phyloP scores from a whole-genome alignment of 2,113 vertebrate genomes.

The Pseudolaguvia tuberculata region DNA sequence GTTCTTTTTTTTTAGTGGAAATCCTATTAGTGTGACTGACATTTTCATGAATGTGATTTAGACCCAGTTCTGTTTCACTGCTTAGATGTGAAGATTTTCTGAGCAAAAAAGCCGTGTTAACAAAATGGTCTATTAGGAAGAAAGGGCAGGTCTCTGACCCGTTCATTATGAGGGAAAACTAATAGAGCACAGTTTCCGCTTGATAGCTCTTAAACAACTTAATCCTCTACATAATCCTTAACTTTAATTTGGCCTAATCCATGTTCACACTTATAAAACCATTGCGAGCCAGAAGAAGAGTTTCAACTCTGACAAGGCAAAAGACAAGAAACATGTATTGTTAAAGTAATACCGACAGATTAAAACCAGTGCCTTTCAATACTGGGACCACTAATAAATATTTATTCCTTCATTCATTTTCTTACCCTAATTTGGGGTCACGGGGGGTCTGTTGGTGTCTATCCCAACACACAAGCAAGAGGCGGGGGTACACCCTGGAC shows the following conservation, averaged over 20 bases:
- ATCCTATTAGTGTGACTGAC: conserved; percentile 41
- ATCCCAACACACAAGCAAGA: too few relatives aligned
- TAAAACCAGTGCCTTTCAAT: background rate
- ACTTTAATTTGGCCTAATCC: conserved; percentile 70
- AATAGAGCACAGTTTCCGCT: conserved; percentile 51
- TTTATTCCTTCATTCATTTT: too few relatives aligned
- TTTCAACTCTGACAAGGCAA: conserved; percentile 41
- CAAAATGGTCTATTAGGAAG: conserved; percentile 62
- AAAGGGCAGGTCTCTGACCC: conserved; percentile 54
- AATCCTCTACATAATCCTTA: conserved; percentile 71
- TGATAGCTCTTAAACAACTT: conserved; percentile 67
- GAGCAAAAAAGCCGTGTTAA: conserved; percentile 45
- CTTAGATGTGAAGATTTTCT: conserved; percentile 46
- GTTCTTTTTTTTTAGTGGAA: conserved; percentile 17
- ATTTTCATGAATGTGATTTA: conserved; percentile 31
- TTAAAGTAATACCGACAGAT: conserved; percentile 30
- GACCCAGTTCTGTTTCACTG: conserved; percentile 15
- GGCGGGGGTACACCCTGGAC: too few relatives aligned
- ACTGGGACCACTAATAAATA: background rate
- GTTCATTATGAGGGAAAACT: conserved; percentile 51
- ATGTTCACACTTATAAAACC: conserved; percentile 60
- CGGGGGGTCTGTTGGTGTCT: too few relatives aligned
- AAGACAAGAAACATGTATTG: background rate
- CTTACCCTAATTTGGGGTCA: too few relatives aligned
- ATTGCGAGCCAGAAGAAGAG: conserved; percentile 50